phyloP scores from a whole-genome alignment of 2,888 invertebrate species.

The Eupsilia transversa region DNA sequence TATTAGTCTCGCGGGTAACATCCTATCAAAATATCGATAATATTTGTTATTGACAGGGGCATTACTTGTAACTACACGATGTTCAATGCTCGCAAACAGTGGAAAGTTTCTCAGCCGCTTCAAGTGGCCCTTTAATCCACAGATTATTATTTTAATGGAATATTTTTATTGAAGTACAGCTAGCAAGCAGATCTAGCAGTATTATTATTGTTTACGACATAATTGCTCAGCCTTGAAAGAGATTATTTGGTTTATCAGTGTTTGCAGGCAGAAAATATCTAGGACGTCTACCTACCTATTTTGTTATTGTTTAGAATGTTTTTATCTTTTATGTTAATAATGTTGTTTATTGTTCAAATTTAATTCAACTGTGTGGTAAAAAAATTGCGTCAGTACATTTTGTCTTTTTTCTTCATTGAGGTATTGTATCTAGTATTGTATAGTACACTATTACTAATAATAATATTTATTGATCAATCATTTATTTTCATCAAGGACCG shows the following conservation, averaged over 20 bases:
- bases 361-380: not conserved
- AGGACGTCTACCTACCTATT: slow-evolving; percentile 25
- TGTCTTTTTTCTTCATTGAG: not conserved
- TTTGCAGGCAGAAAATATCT: slow-evolving; percentile 49
- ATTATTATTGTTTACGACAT: slow-evolving; percentile 29
- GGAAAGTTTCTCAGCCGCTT: slow-evolving; percentile 80
- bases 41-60: slow-evolving; percentile 71
- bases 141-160: slow-evolving; percentile 83
- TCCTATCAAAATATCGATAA: slow-evolving; percentile 61
- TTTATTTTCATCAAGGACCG: slow-evolving; percentile 73
- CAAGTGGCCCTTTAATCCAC: slow-evolving; percentile 76
- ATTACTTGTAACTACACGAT: slow-evolving; percentile 59
- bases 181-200: slow-evolving; percentile 14
- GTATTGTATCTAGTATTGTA: too few relatives aligned
- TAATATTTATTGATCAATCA: slow-evolving; percentile 79
- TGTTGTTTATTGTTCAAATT: slow-evolving; percentile 7
- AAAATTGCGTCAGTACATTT: not conserved
- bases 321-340: not conserved
- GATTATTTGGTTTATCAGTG: slow-evolving; percentile 61
- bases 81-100: slow-evolving; percentile 71
- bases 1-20: slow-evolving; percentile 14
- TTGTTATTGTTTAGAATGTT: slow-evolving; percentile 10
- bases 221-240: slow-evolving; percentile 64
- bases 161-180: slow-evolving; percentile 72
- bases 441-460: slow-evolving; percentile 70